Base-by-base conservation (phyloP, 1,140 invertebrate genomes). In the Panagrolaimus sp. region DNA sequence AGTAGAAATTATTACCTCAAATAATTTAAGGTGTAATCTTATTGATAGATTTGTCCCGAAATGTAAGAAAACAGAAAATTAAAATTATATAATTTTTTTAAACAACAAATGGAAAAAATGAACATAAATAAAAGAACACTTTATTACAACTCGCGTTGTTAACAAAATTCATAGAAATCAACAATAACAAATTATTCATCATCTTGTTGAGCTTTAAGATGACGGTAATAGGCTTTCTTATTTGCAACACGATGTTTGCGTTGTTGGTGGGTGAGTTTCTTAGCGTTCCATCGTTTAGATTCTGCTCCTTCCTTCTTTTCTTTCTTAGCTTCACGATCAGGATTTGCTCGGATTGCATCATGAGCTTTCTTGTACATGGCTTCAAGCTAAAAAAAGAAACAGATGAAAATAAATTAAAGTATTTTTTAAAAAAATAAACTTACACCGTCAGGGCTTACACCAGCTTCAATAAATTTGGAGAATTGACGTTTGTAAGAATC, bases 401-500 rank as follows among this genome's bases (percentile, higher is more conserved):
- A 15, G 76, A 96, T 89, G 1, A 17, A 67, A 70, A 64, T 21
- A 28, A 17, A 62, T 5, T 12, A 67, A 14, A 71, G 2, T 21
- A 73, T 28, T 15, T 43, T 1, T 17, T 55, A 17, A 28, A 63
- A 17, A 71, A 15, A 48, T 55, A 70, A 63, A 88, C 89, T 89
- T 87, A 96, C 93, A 83, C 87, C 88, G 78, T 96, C 92, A 78
- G 93, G 88, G 83, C 78, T 85, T 43, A 89, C 79, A 64, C 87
- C 87, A 70, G 76, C 73, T 83, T 92, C 92, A 78, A 97, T 93
- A 86, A 93, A 98, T 80, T 90, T 89, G 76, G 93, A 93, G 86
- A 99, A 99, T 83, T 98, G 96, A 78, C 90, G 90, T 85, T 97
- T 96, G 87, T 91, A 99, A 0, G 90, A 90, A 70, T 97, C 93